Evolutionary conservation across 35 echinoderm and acorn worm genomes (phyloP), one percentile per base, ranked within the genome.

Genomic region (Acanthaster planci): DNA sequence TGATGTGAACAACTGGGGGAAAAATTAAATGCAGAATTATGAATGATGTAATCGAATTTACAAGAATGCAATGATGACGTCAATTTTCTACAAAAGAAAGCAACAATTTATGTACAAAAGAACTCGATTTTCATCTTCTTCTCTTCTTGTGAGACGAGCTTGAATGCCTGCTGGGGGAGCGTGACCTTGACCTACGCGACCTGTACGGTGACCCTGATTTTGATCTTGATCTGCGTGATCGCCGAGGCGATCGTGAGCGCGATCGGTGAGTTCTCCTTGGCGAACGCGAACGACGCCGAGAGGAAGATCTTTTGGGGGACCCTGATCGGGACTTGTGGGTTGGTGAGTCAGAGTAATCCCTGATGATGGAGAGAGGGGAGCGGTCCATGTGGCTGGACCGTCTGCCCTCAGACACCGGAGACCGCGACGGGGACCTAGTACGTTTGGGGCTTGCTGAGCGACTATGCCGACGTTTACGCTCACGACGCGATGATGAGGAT

Each of bases 301-400:
- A 87, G 15, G 79, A 72, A 8, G 78, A 82, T n/a, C 86, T 59
- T 51, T 90, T 92, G 34, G 90, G 94, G 47, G 90, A 92, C n/a
- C 87, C 78, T 0, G 88, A 95, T 52, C 93, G 55, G 7, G 91
- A 91, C 60, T 76, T 87, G 23, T 87, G 83, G 27, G 88, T 52
- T 5, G 88, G 85, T 21, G 95, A 88, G 79, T 93, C 86, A 0
- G 88, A 90, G 58, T 93, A 94, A 86, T 93, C 88, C 8, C 77
- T 60, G 40, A 91, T 83, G 72, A 83, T 89, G 7, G 91, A 86
- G 15, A 98, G 55, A 15, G 91, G 88, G 44, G 88, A 90, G 26
- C 32, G 84, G 40, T 87, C 87, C 77, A 36, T 60, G 55, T 67
- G 85, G 58, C 40, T 79, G 52, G 59, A 75, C 55, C 82, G 80